These are phyloP conservation scores for Lemur catta DNA, from an alignment of 2,797 vertebrate genomes.

Conservation along the genomic window DNA sequence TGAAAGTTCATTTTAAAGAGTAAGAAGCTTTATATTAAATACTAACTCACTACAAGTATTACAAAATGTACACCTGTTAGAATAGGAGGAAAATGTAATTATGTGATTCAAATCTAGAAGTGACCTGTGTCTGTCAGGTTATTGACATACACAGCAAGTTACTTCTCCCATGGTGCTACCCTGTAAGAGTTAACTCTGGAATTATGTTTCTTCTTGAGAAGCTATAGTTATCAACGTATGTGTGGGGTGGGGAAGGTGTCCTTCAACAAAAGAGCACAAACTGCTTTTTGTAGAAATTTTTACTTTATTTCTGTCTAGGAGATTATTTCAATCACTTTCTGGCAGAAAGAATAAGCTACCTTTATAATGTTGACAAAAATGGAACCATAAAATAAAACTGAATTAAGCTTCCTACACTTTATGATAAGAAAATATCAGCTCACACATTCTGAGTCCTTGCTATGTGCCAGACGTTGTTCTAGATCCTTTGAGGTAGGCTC, in stretches of 20 bases:
- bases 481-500: neutral
- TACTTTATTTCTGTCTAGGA: neutral
- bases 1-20: neutral
- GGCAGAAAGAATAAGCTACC: neutral
- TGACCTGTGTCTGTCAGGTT: neutral
- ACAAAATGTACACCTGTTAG: neutral
- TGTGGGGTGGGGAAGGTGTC: neutral
- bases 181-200: neutral
- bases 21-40: neutral
- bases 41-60: neutral
- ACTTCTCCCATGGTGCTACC: neutral
- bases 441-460: neutral
- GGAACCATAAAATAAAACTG: neutral
- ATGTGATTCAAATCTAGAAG: neutral
- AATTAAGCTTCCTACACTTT: neutral
- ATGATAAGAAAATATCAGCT: neutral
- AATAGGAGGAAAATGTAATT: neutral
- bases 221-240: neutral
- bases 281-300: neutral
- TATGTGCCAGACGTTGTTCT: neutral
- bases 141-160: neutral
- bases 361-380: neutral
- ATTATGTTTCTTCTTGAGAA: neutral
- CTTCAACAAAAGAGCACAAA: neutral
- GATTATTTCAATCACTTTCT: neutral